These are phyloP conservation scores for Montipora efflorescens DNA, from an alignment of 64 coral and sea anemone genomes.

Conservation along the genomic window DNA sequence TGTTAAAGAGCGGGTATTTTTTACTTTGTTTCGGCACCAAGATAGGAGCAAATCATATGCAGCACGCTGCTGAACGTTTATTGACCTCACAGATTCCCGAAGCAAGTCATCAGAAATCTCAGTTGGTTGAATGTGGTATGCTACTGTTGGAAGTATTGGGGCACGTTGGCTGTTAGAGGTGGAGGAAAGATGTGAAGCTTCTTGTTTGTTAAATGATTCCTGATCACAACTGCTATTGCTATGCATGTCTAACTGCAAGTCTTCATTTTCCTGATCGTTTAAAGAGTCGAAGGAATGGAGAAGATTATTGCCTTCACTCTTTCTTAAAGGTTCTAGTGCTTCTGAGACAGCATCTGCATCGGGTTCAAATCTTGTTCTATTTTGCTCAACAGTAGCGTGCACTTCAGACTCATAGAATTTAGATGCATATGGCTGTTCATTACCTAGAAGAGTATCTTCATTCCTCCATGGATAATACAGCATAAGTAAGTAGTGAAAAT, in stretches of 20 bases:
- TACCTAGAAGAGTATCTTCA: constrained; percentile 43
- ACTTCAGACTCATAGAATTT: constrained; percentile 48
- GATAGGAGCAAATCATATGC: constrained; percentile 11
- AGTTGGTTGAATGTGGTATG: not conserved
- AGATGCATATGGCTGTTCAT: constrained; percentile 41
- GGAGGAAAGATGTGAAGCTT: too few relatives aligned
- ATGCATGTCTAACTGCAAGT: constrained; percentile 16
- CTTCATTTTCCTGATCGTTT: constrained; percentile 55
- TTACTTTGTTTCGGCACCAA: not conserved
- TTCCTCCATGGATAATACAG: not conserved
- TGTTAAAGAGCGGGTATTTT: constrained; percentile 3
- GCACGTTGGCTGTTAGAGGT: too few relatives aligned
- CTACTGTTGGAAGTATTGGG: too few relatives aligned
- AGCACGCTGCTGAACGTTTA: constrained; percentile 12
- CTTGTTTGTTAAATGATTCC: too few relatives aligned
- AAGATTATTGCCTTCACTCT: too few relatives aligned
- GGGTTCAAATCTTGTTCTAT: not conserved
- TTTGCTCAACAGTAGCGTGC: constrained; percentile 33
- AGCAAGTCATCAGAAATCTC: constrained; percentile 33
- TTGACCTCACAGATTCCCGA: not conserved
- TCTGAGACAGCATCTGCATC: too few relatives aligned
- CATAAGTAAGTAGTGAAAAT: not conserved
- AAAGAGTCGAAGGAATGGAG: too few relatives aligned
- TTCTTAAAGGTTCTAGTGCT: too few relatives aligned
- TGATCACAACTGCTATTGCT: not conserved